A percentile compares a stretch with the other conserved stretches of the same genome.
Conservation (phyloP, 2,888 invertebrate genomes). For the Seira ritae region DNA sequence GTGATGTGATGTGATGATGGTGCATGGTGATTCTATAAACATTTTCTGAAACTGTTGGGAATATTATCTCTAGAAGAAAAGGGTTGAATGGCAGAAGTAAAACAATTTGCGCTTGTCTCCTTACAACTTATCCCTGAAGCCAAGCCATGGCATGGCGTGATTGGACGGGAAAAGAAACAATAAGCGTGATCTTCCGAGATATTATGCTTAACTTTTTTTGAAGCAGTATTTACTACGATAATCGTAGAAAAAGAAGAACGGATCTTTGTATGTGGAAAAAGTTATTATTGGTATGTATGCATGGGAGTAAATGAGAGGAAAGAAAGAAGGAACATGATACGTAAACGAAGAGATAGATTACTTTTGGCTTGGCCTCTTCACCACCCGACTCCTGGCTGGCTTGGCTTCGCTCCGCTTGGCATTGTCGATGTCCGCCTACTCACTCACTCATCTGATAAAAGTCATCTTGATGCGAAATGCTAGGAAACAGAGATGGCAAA, state of each 20-base stretch:
- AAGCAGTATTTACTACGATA: slow-evolving; percentile 2
- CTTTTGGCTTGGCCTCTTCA: background rate
- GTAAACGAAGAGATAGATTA: background rate
- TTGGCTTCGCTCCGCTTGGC: slow-evolving; percentile 32
- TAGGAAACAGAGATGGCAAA: too few species aligned
- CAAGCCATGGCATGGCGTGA: background rate
- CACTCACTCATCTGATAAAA: slow-evolving; percentile 60
- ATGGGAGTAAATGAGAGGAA: slow-evolving; percentile 1
- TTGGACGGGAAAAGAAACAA: background rate
- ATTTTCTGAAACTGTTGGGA: background rate
- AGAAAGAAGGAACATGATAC: too few species aligned
- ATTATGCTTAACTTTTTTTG: background rate
- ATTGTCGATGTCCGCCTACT: slow-evolving; percentile 56
- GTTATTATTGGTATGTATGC: background rate
- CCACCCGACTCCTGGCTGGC: too few species aligned
- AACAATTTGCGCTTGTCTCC: background rate
- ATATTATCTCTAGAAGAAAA: background rate
- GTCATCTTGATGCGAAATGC: slow-evolving; percentile 4
- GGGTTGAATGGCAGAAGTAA: background rate
- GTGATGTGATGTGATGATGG: background rate
- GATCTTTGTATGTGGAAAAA: background rate
- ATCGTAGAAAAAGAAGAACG: background rate
- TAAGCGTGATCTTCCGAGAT: background rate
- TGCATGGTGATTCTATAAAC: background rate
- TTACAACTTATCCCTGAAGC: background rate